These are phyloP conservation scores for Myopa testacea DNA, from an alignment of 2,888 invertebrate genomes.

Conservation along the genomic window DNA sequence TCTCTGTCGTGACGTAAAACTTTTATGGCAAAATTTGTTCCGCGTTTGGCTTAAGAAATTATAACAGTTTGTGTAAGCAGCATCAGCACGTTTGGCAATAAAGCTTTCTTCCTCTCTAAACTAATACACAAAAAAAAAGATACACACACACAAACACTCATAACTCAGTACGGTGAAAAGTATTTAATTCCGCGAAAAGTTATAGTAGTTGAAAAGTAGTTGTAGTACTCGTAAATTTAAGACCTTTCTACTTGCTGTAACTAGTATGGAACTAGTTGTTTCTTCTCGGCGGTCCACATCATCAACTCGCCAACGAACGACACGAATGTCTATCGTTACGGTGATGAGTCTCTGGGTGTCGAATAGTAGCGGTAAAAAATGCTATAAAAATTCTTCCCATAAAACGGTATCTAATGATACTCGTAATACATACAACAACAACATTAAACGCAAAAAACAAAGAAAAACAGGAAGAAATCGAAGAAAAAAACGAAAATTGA, in stretches of 20 bases:
- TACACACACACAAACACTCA: slow-evolving; percentile 17
- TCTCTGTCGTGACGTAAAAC: slow-evolving; percentile 9
- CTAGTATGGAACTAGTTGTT: too few species aligned
- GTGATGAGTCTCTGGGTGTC: too few species aligned
- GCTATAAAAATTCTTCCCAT: slow-evolving; percentile 29
- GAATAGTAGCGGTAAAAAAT: too few species aligned
- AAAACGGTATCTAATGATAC: slow-evolving; percentile 32
- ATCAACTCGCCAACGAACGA: too few species aligned
- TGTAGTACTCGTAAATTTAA: too few species aligned
- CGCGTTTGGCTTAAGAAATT: slow-evolving; percentile 32
- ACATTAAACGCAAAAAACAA: too few species aligned
- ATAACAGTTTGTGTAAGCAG: neutral
- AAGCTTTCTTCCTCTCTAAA: neutral
- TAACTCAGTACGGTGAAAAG: neutral
- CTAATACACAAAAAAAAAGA: neutral
- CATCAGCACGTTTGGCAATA: slow-evolving; percentile 28
- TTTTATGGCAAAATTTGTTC: slow-evolving; percentile 22
- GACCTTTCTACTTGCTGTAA: too few species aligned
- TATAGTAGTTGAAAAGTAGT: too few species aligned
- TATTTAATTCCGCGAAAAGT: neutral
- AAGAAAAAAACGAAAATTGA: neutral
- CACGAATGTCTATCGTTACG: too few species aligned
- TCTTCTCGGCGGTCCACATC: too few species aligned
- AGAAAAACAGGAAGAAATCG: neutral
- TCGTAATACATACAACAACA: too few species aligned